Conservation (phyloP, 1,140 invertebrate genomes). For the Orius laevigatus region DNA sequence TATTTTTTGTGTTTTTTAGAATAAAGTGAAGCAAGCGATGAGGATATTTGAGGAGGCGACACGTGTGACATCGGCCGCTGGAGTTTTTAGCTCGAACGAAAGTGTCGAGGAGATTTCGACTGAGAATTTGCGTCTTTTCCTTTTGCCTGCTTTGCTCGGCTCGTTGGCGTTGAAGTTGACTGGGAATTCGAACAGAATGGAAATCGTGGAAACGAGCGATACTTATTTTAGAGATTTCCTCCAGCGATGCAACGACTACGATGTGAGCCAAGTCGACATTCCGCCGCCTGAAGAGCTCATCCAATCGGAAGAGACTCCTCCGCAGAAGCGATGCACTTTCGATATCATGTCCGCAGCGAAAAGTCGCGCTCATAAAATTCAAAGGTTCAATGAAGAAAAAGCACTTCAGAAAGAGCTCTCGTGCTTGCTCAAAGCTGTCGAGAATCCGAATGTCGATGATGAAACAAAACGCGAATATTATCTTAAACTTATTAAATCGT, state of each 20-base stretch:
- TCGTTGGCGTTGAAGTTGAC: constrained; percentile 52
- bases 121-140: constrained; percentile 64
- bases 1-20: constrained; percentile 27
- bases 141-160: constrained; percentile 69
- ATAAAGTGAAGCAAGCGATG: constrained; percentile 49
- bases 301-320: constrained; percentile 19
- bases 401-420: constrained; percentile 51
- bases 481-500: constrained; percentile 56
- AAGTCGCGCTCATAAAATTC: constrained; percentile 54
- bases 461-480: constrained; percentile 70
- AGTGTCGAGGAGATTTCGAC: constrained; percentile 70
- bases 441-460: constrained; percentile 49
- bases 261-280: constrained; percentile 43
- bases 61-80: constrained; percentile 53
- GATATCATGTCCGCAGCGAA: constrained; percentile 20
- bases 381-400: constrained; percentile 62
- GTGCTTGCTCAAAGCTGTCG: constrained; percentile 5
- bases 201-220: constrained; percentile 54
- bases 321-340: constrained; percentile 17
- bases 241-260: constrained; percentile 60
- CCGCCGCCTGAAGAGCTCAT: constrained; percentile 25
- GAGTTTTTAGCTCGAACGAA: constrained; percentile 80
- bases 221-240: constrained; percentile 77
- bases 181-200: constrained; percentile 33
- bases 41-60: constrained; percentile 59